These are phyloP conservation scores for Lomographa bimaculata DNA, from an alignment of 2,888 invertebrate species.

Conservation along the genomic window DNA sequence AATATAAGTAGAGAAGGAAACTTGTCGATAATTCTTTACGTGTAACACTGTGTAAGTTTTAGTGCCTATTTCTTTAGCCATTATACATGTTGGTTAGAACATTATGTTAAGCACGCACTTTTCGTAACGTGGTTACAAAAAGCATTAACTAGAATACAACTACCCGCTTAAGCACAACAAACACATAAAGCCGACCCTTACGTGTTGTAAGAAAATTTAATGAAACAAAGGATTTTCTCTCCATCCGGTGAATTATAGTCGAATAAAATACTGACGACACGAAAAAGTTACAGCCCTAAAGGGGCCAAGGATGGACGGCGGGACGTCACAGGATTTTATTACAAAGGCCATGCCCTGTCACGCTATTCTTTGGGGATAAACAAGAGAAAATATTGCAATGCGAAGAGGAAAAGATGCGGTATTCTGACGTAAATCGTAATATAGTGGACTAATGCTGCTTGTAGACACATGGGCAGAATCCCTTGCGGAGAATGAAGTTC, in stretches of 20 bases:
- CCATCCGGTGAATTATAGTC: conserved; percentile 62
- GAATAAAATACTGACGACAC: conserved; percentile 72
- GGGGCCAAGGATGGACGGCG: conserved; percentile 49
- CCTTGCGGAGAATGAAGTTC: no score
- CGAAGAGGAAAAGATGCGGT: conserved; percentile 39
- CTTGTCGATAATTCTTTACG: no score
- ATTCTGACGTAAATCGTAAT: conserved; percentile 33
- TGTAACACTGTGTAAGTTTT: no score
- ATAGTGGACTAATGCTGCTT: conserved; percentile 10
- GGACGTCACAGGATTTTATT: conserved; percentile 70
- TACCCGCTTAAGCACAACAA: conserved; percentile 29
- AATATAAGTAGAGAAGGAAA: no score
- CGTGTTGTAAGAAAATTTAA: conserved; percentile 49
- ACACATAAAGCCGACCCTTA: conserved; percentile 46
- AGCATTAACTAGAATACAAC: conserved; percentile 27
- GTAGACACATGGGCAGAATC: no score
- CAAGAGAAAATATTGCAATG: conserved; percentile 53
- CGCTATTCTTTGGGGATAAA: conserved; percentile 55
- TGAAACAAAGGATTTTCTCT: conserved; percentile 61
- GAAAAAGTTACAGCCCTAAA: conserved; percentile 70
- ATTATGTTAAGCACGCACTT: conserved; percentile 23
- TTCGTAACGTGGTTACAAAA: conserved; percentile 22
- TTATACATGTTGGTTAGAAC: conserved; percentile 8
- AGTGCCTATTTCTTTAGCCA: conserved; percentile 6
- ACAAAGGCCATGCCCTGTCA: conserved; percentile 58